Evolutionary conservation across 2,797 vertebrate species (phyloP).

Genomic region (Lacerta agilis): DNA sequence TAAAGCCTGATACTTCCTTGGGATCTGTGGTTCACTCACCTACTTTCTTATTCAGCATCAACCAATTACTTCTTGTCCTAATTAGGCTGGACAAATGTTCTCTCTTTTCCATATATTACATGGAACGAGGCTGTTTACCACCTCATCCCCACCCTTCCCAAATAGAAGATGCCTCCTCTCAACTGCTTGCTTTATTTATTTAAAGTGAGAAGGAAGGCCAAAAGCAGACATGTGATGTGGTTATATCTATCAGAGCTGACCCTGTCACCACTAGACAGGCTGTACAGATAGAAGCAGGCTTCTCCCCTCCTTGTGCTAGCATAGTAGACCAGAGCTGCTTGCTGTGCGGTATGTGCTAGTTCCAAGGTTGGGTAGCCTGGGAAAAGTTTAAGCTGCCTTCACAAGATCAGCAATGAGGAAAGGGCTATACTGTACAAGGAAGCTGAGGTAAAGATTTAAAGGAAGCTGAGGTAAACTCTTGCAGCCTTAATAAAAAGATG

Average conservation of each 20-base stretch:
- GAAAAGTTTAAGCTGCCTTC: slow-evolving; percentile 22
- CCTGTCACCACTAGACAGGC: neutral
- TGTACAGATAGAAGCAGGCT: neutral
- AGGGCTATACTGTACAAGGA: slow-evolving; percentile 17
- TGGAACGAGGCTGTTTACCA: neutral
- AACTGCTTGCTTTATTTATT: neutral
- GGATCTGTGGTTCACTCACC: too few relatives aligned
- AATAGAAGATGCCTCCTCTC: neutral
- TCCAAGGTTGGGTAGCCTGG: neutral
- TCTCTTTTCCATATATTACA: too few relatives aligned
- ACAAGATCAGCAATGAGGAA: slow-evolving; percentile 39
- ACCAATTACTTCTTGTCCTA: neutral
- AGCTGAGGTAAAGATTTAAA: slow-evolving; percentile 22
- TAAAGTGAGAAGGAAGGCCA: neutral
- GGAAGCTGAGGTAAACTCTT: slow-evolving; percentile 47
- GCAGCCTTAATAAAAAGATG: slow-evolving; percentile 28
- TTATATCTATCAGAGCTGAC: neutral
- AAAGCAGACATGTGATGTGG: neutral
- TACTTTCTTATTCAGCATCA: neutral
- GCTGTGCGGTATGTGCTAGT: neutral
- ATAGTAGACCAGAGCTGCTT: neutral
- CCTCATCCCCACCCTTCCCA: too few relatives aligned
- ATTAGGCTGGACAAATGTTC: neutral
- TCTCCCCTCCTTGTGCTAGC: neutral
- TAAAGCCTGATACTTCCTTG: too few relatives aligned